phyloP scores from a whole-genome alignment of 2,113 vertebrate species.

The Gavia stellata region DNA sequence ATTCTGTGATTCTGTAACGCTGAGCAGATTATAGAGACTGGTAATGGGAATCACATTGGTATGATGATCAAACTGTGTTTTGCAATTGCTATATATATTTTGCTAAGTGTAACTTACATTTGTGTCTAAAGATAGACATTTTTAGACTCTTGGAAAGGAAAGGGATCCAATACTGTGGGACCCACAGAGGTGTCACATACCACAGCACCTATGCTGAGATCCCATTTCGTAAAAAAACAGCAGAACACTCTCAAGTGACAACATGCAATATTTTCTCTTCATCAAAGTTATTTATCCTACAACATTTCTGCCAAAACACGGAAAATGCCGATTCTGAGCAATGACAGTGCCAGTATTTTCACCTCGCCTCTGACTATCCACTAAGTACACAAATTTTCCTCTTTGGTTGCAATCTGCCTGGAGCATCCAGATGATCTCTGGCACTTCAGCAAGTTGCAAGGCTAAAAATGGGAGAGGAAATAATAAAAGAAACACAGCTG shows the following conservation, averaged over 20 bases:
- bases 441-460: neutral
- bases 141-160: neutral
- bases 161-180: neutral
- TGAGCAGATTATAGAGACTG: neutral
- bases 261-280: neutral
- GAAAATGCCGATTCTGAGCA: neutral
- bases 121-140: neutral
- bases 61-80: neutral
- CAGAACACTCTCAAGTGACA: neutral
- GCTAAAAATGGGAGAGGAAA: neutral
- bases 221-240: neutral
- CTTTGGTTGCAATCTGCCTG: neutral
- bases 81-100: neutral
- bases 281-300: neutral
- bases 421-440: neutral
- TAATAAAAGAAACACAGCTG: neutral
- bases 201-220: neutral
- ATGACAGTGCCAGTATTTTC: neutral
- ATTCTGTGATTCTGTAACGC: no score
- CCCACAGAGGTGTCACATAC: neutral
- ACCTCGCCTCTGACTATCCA: neutral
- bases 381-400: neutral
- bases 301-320: neutral
- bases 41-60: neutral
- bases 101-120: neutral